Evolutionary conservation across 2,113 vertebrate species (phyloP).

Genomic region (Synodontis membranacea): DNA sequence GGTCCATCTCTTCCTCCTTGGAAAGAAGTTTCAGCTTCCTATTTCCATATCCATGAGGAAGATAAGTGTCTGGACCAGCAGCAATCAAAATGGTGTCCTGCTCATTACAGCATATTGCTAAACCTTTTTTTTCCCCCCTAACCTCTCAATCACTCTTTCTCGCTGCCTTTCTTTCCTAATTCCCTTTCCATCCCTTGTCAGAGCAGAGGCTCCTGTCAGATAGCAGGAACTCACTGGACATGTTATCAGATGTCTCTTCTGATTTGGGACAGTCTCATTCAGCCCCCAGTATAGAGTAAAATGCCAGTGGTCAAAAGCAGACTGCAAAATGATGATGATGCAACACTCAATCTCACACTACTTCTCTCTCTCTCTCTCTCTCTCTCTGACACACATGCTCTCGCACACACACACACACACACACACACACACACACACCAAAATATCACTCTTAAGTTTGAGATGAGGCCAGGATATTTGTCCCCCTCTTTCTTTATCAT

Average conservation of each 20-base stretch:
- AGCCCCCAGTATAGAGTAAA: slow-evolving; percentile 17
- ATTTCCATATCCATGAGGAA: slow-evolving; percentile 53
- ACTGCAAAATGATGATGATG: slow-evolving; percentile 40
- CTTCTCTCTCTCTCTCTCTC: slow-evolving; percentile 59
- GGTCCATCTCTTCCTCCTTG: slow-evolving; percentile 69
- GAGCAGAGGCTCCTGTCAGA: slow-evolving; percentile 82
- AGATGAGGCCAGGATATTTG: slow-evolving; percentile 31
- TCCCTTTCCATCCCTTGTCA: slow-evolving; percentile 44
- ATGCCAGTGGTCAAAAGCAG: slow-evolving; percentile 56
- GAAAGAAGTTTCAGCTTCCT: slow-evolving; percentile 68
- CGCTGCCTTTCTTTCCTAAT: slow-evolving; percentile 29
- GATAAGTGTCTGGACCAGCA: slow-evolving; percentile 46
- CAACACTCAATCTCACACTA: slow-evolving; percentile 30
- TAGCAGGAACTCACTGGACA: slow-evolving; percentile 84
- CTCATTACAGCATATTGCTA: slow-evolving; percentile 55
- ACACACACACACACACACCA: neutral
- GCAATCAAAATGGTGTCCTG: slow-evolving; percentile 49
- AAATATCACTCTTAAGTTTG: slow-evolving; percentile 35
- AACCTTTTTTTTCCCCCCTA: slow-evolving; percentile 39
- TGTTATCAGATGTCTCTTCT: slow-evolving; percentile 83
- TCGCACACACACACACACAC: neutral
- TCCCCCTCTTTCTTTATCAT: slow-evolving; percentile 83
- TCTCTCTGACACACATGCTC: neutral
- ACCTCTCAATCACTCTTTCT: slow-evolving; percentile 40
- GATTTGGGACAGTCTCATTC: slow-evolving; percentile 68